Percentiles rank a stretch among this genome's conserved stretches.
phyloP scores from a whole-genome alignment of 2,797 vertebrate genomes.

The Etheostoma perlongum region DNA sequence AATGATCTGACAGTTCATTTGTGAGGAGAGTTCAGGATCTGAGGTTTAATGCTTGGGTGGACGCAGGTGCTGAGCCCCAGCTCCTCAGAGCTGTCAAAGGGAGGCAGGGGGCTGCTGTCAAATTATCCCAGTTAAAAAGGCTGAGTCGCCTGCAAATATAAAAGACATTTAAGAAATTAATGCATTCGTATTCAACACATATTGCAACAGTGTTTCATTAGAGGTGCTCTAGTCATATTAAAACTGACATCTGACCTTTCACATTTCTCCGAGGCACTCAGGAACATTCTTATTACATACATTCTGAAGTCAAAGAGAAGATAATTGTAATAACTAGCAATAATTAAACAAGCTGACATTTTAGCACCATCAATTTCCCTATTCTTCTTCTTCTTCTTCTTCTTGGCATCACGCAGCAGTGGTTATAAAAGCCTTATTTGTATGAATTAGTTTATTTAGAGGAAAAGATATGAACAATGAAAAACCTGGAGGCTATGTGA shows the following conservation, averaged over 20 bases:
- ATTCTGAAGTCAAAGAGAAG: conserved; percentile 87
- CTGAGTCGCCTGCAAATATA: conserved; percentile 85
- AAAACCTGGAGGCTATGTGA: conserved; percentile 34
- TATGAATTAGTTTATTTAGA: conserved; percentile 36
- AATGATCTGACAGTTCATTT: conserved; percentile 99
- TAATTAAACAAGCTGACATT: conserved; percentile 87
- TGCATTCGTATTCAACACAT: conserved; percentile 89
- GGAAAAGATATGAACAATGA: conserved; percentile 18
- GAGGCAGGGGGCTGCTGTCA: conserved; percentile 91
- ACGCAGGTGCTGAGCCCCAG: conserved; percentile 91
- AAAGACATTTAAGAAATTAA: conserved; percentile 91
- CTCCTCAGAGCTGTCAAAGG: conserved; percentile 88
- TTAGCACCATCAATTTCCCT: conserved; percentile 69
- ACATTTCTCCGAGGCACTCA: conserved; percentile 80
- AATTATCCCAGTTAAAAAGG: conserved; percentile 90
- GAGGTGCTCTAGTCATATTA: conserved; percentile 85
- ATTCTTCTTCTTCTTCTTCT: conserved; percentile 51
- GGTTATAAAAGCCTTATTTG: conserved; percentile 26
- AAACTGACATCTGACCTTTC: conserved; percentile 92
- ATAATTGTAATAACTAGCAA: conserved; percentile 88
- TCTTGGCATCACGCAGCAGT: conserved; percentile 4
- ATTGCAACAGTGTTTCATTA: conserved; percentile 89
- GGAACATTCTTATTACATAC: conserved; percentile 87
- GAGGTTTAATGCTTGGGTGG: conserved; percentile 93
- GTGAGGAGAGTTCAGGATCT: conserved; percentile 95